These are phyloP conservation scores for Chrysolina haemoptera DNA, from an alignment of 2,888 invertebrate species.

Conservation along the genomic window DNA sequence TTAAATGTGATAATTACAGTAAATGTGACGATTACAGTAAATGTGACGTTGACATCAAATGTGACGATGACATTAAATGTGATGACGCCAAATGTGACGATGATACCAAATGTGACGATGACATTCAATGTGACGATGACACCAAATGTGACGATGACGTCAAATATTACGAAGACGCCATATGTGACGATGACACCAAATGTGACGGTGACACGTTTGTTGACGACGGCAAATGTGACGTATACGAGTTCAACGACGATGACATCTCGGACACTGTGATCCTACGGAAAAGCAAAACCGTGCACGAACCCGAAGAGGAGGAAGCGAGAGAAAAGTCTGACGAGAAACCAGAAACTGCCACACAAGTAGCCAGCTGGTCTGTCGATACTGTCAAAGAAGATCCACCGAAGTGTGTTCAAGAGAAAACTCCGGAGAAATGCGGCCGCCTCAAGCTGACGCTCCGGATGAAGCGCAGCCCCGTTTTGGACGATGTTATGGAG, in stretches of 20 bases:
- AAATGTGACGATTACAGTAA: neutral
- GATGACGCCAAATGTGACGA: slow-evolving; percentile 41
- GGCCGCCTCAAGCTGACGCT: slow-evolving; percentile 83
- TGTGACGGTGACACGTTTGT: slow-evolving; percentile 10
- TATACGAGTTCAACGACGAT: slow-evolving; percentile 66
- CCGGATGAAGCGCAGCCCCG: slow-evolving; percentile 89
- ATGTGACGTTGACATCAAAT: slow-evolving; percentile 34
- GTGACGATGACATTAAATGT: neutral
- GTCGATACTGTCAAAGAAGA: slow-evolving; percentile 55
- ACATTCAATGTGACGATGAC: neutral
- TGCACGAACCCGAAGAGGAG: slow-evolving; percentile 41
- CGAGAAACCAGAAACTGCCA: slow-evolving; percentile 44
- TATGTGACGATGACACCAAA: neutral
- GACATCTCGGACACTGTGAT: slow-evolving; percentile 49
- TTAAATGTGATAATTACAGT: neutral
- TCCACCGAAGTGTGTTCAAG: slow-evolving; percentile 57
- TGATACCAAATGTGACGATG: slow-evolving; percentile 34
- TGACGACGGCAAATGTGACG: slow-evolving; percentile 47
- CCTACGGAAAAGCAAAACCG: slow-evolving; percentile 50
- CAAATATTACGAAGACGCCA: slow-evolving; percentile 31
- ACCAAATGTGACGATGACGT: neutral
- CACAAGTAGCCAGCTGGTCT: slow-evolving; percentile 68
- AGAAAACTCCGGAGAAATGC: slow-evolving; percentile 63
- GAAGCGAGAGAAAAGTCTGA: slow-evolving; percentile 53
- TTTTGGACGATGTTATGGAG: slow-evolving; percentile 87